Conservation (phyloP, 2,797 vertebrate species). For the Danio jaintianensis region DNA sequence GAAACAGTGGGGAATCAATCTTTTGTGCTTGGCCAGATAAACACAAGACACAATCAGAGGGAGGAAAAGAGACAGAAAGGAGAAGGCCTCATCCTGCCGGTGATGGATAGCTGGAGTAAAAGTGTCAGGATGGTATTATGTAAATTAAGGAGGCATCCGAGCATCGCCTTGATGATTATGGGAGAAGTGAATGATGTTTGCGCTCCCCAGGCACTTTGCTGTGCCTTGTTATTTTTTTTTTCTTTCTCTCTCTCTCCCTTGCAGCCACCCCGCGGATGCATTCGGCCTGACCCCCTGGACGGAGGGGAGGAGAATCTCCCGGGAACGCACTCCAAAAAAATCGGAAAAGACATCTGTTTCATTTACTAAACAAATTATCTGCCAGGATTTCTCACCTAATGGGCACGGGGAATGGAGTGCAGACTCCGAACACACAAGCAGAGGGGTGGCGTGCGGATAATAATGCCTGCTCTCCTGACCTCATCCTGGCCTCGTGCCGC, state of each 20-base stretch:
- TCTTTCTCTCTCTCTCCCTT: conserved; percentile 66
- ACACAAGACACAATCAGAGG: conserved; percentile 79
- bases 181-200: conserved; percentile 86
- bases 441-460: neutral
- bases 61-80: conserved; percentile 66
- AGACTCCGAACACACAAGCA: conserved; percentile 9
- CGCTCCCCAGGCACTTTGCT: conserved; percentile 82
- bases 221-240: conserved; percentile 90
- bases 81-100: conserved; percentile 70
- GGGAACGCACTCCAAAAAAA: conserved; percentile 62
- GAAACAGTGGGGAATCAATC: conserved; percentile 87
- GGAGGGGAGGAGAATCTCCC: conserved; percentile 68
- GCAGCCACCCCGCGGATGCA: conserved; percentile 88
- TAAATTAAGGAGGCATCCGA: conserved; percentile 91
- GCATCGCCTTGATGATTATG: conserved; percentile 93
- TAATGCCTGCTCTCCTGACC: conserved; percentile 50
- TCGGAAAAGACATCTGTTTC: conserved; percentile 80
- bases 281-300: conserved; percentile 87
- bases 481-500: conserved; percentile 31
- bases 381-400: conserved; percentile 72
- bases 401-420: conserved; percentile 61
- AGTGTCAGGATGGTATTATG: conserved; percentile 91
- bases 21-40: conserved; percentile 87
- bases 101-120: conserved; percentile 93
- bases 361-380: conserved; percentile 81